These are phyloP conservation scores for Scaptomyza montana DNA, from an alignment of 1,140 invertebrate species.

Conservation along the genomic window DNA sequence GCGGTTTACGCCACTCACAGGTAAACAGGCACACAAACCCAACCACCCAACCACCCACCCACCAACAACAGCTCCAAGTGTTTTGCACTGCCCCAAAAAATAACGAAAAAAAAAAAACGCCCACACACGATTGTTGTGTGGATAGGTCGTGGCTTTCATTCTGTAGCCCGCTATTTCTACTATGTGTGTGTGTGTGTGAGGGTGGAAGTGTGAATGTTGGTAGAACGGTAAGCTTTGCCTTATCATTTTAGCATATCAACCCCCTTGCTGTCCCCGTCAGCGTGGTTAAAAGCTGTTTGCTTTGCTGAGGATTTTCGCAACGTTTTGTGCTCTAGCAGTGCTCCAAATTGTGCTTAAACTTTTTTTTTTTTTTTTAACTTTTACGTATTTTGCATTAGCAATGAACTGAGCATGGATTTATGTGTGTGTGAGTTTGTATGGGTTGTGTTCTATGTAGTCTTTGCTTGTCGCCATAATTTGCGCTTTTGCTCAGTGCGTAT, in stretches of 20 bases:
- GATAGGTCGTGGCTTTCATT: constrained; percentile 78
- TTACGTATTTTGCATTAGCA: constrained; percentile 74
- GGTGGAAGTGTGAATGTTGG: not conserved
- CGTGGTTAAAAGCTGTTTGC: constrained; percentile 71
- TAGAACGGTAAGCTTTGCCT: constrained; percentile 8
- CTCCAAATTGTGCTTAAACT: constrained; percentile 47
- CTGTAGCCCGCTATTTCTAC: constrained; percentile 37
- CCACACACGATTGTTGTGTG: constrained; percentile 80
- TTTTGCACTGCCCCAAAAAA: constrained; percentile 43
- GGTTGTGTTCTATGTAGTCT: constrained; percentile 8
- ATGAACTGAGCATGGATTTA: constrained; percentile 24
- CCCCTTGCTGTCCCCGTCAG: constrained; percentile 8
- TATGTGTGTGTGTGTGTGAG: constrained; percentile 2
- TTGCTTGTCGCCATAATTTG: constrained; percentile 37
- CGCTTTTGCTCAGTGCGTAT: constrained; percentile 48
- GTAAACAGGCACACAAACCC: constrained; percentile 42
- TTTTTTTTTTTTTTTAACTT: constrained; percentile 37
- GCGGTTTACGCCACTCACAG: constrained; percentile 78
- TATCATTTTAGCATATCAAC: constrained; percentile 38
- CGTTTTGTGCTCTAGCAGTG: constrained; percentile 49
- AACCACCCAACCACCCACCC: constrained; percentile 3
- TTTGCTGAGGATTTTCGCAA: constrained; percentile 77
- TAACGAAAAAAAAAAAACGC: constrained; percentile 21
- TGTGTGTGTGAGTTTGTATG: constrained; percentile 17
- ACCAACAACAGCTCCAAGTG: constrained; percentile 46